Evolutionary conservation across 1,140 invertebrate genomes (phyloP), one percentile per base, ranked within the genome.

Genomic region (Diachasmimorpha longicaudata): DNA sequence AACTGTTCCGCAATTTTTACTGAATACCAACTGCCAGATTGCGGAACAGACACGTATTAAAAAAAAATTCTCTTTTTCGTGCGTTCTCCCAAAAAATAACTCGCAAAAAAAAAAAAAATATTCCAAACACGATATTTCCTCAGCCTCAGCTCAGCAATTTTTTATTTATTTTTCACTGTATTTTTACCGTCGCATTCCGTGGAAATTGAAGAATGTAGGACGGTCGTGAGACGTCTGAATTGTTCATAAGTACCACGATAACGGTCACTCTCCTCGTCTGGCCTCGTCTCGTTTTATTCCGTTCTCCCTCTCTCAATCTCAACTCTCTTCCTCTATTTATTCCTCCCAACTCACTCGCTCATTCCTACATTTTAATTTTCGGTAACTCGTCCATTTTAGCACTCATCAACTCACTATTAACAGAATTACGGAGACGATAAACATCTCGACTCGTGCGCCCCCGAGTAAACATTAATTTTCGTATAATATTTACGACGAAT

Each of bases 141-240:
- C 3, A 16, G 13, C 1, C 48, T 52, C 9, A 9, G 5, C 14
- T 6, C 16, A n/a, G n/a, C 48, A 16, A 19, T 52, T 16, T 52
- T 52, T 52, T 52, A n/a, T 52, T 16, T 52, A n/a, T 52, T 16
- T 52, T 16, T 52, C 16, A 6, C 48, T 52, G 48, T 13, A 37
- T 68, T 68, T 68, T 68, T 68, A 37, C 36, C 66, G 36, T 36
- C 66, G n/a, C 25, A 68, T 68, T 68, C 25, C 31, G 36, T 37
- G 66, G 66, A 68, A 68, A 68, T 68, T 37, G 58, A 63, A 19
- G 36, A 68, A 68, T 68, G 66, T 68, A 68, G 66, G 66, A 68
- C 66, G 31, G 25, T 68, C 31, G 66, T 68, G 66, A 68, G 66
- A 68, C 31, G 66, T 68, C 31, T 68, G 66, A 68, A 68, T 68